Conservation (phyloP, 2,797 vertebrate genomes). For the Halcyon leucocephala region DNA sequence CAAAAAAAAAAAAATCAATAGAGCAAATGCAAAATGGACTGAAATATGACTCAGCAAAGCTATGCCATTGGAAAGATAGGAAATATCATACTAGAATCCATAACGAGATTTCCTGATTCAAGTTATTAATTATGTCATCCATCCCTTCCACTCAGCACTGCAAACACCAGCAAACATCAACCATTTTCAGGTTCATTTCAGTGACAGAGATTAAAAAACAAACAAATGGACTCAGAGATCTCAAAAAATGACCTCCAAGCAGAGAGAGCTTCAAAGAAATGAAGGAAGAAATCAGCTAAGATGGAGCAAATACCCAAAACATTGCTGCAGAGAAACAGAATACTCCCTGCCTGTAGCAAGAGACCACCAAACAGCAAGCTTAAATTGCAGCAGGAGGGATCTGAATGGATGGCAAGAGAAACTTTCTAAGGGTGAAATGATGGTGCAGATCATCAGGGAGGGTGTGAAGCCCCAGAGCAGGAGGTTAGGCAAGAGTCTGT, state of each 20-base stretch:
- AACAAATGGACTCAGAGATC: not conserved
- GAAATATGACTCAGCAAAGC: not conserved
- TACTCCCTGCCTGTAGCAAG: not conserved
- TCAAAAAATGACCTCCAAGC: not conserved
- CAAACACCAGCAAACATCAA: not conserved
- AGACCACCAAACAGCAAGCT: not conserved
- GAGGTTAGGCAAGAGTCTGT: not conserved
- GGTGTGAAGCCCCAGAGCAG: not conserved
- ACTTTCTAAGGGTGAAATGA: not conserved
- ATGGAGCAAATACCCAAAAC: not conserved
- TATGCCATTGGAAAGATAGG: not conserved
- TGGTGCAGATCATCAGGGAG: not conserved
- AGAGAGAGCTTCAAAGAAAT: not conserved
- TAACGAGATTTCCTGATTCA: not conserved
- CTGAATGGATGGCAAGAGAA: not conserved
- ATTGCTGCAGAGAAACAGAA: not conserved
- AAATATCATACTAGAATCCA: not conserved
- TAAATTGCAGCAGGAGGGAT: not conserved
- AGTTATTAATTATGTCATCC: not conserved
- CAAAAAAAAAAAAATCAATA: not conserved
- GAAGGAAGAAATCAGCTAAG: not conserved
- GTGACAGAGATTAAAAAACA: not conserved
- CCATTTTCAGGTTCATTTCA: not conserved
- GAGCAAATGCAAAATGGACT: not conserved
- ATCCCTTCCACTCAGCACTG: not conserved